Conservation (phyloP, 2,888 invertebrate species). For the Xanthostigma xanthostigma region DNA sequence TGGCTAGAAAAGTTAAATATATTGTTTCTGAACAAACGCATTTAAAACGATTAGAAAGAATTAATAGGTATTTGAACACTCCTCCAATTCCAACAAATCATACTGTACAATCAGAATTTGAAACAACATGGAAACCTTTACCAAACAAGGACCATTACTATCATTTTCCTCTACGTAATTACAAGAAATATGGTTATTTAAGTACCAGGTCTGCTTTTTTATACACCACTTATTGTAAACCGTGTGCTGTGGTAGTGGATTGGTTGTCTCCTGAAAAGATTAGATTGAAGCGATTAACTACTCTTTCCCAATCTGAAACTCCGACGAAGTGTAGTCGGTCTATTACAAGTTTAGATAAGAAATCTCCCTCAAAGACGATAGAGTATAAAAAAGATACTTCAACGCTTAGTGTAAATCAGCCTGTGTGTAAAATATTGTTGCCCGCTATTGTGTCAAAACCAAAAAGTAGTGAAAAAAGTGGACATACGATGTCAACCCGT, state of each 20-base stretch:
- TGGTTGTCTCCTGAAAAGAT: neutral
- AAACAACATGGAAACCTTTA: slow-evolving; percentile 4
- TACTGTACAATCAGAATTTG: neutral
- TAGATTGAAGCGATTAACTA: neutral
- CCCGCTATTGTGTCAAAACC: neutral
- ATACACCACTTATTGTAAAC: slow-evolving; percentile 5
- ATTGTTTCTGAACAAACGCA: slow-evolving; percentile 15
- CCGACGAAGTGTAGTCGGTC: no score
- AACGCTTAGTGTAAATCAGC: neutral
- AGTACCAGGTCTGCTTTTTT: slow-evolving; percentile 3
- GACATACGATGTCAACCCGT: no score
- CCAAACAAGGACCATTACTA: slow-evolving; percentile 9
- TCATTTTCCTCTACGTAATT: slow-evolving; percentile 11
- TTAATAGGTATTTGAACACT: slow-evolving; percentile 20
- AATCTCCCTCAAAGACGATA: neutral
- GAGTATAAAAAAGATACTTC: neutral
- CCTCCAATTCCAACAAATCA: neutral
- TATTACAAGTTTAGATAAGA: no score
- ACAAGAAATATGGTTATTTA: neutral
- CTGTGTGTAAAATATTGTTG: no score
- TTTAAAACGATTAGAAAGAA: slow-evolving; percentile 16
- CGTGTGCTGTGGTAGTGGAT: slow-evolving; percentile 4
- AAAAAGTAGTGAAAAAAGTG: no score
- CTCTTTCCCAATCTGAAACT: neutral
- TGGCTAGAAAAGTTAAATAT: slow-evolving; percentile 16